A percentile compares a stretch with the other conserved stretches of the same genome.
phyloP scores from a whole-genome alignment of 2,113 vertebrate genomes.

The Halichoerus grypus region DNA sequence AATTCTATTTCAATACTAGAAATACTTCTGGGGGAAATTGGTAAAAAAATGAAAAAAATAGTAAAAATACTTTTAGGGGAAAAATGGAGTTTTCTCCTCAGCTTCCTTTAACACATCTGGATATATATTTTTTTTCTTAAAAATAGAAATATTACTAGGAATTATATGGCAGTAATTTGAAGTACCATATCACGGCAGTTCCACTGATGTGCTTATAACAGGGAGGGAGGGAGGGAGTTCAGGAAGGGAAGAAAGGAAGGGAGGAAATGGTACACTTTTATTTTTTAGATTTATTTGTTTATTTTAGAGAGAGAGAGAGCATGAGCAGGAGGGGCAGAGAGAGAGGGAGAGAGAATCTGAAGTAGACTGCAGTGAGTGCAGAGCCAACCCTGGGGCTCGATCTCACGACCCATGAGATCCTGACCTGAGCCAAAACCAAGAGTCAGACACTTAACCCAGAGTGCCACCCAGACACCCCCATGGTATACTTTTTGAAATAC shows the following conservation, averaged over 20 bases:
- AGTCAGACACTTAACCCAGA: neutral
- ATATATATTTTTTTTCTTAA: slow-evolving; percentile 6
- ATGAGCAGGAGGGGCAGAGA: too few species aligned
- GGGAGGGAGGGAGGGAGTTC: neutral
- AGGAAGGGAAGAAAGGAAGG: too few species aligned
- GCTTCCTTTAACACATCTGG: neutral
- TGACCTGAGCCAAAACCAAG: neutral
- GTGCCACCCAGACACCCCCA: neutral
- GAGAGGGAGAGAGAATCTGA: neutral
- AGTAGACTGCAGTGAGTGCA: neutral
- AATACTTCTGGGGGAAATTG: slow-evolving; percentile 18
- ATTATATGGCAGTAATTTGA: neutral
- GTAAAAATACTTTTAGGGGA: neutral
- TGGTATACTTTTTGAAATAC: neutral
- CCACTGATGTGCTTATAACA: neutral
- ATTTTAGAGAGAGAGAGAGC: neutral
- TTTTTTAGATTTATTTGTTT: neutral
- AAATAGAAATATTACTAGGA: neutral
- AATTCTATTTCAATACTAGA: slow-evolving; percentile 4
- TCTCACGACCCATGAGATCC: neutral
- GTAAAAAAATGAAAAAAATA: too few species aligned
- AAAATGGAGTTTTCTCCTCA: slow-evolving; percentile 17
- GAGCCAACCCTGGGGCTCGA: neutral
- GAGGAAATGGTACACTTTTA: neutral
- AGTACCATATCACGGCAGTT: neutral